Base-by-base conservation (phyloP, 2,797 vertebrate genomes). In the Otolemur crassicaudatus region DNA sequence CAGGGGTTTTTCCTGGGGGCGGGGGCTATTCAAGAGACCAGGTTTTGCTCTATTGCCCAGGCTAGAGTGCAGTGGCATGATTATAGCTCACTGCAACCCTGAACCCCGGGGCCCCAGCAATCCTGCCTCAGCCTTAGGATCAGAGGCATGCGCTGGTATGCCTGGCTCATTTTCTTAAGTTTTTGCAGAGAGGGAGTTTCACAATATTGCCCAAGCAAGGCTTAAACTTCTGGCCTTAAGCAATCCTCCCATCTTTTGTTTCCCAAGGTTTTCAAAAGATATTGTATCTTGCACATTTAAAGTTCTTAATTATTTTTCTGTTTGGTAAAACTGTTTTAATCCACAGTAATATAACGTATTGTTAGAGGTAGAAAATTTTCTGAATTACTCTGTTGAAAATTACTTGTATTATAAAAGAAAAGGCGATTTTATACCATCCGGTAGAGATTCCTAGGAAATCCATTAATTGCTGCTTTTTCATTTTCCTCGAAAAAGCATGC, bases 341-440 rank as follows among this genome's bases (percentile, higher is more conserved):
- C n/a, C 46, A 95, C 23, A 86, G 19, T 90, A 94, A 95, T 1
- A 77, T 46, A 85, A 87, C 13, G 89, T 81, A 65, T 25, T 96
- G 34, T 90, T 94, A 77, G 34, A 95, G 9, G 82, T 79, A 93
- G 14, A 70, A 56, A 7, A 87, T 29, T 91, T 93, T 9, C 31
- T 79, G 20, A 87, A 86, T 97, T 91, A 80, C 58, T 94, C 20
- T 90, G 53, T 90, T 19, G 67, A 94, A 93, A 89, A 86, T 46
- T 73, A 88, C 56, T 61, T 85, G 13, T 90, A 16, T 84, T 92
- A 80, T 92, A 80, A 80, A 86, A 63, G 37, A 70, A 67, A 91
- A 90, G 23, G 49, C 7, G 31, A 49, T 82, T 80, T 20, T 37
- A 91, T 34, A 61, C 49, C 3, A 40, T 84, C 46, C 76, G 10